Conservation (phyloP, 1,140 invertebrate genomes). For the Anoplophora glabripennis region DNA sequence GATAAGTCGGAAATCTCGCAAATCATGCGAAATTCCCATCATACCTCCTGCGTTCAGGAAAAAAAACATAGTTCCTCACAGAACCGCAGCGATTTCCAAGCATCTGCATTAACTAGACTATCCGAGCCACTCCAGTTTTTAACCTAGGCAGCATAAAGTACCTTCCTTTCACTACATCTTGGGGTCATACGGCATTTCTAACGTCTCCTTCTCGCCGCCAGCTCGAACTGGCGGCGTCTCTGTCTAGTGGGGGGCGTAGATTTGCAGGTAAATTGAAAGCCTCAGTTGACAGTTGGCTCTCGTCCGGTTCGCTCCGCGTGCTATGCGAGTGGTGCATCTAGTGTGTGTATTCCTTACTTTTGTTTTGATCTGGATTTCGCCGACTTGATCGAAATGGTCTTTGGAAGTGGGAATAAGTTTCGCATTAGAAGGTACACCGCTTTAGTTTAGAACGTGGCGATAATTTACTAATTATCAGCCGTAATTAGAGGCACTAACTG, state of each 20-base stretch:
- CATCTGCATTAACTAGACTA: neutral
- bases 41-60: no score
- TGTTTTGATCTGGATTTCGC: slow-evolving; percentile 21
- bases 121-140: slow-evolving; percentile 28
- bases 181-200: slow-evolving; percentile 24
- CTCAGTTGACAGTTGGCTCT: slow-evolving; percentile 33
- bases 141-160: slow-evolving; percentile 21
- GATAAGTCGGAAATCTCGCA: no score
- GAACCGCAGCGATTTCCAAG: no score
- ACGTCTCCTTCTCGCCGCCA: slow-evolving; percentile 6
- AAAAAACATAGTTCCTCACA: no score
- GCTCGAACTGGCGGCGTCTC: slow-evolving; percentile 9
- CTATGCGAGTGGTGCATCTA: slow-evolving; percentile 1
- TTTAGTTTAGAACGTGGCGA: no score
- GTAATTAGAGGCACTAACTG: no score
- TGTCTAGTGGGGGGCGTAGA: slow-evolving; percentile 27
- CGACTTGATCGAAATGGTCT: slow-evolving; percentile 52
- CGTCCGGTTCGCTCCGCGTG: slow-evolving; percentile 13
- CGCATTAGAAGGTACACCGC: slow-evolving; percentile 56
- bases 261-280: slow-evolving; percentile 24
- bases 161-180: slow-evolving; percentile 37
- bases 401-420: slow-evolving; percentile 62
- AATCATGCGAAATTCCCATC: no score
- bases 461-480: no score
- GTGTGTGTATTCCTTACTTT: slow-evolving; percentile 6